A percentile compares a stretch with the other conserved stretches of the same genome.
Conservation (phyloP, 64 coral and sea anemone species). For the Pocillopora verrucosa region DNA sequence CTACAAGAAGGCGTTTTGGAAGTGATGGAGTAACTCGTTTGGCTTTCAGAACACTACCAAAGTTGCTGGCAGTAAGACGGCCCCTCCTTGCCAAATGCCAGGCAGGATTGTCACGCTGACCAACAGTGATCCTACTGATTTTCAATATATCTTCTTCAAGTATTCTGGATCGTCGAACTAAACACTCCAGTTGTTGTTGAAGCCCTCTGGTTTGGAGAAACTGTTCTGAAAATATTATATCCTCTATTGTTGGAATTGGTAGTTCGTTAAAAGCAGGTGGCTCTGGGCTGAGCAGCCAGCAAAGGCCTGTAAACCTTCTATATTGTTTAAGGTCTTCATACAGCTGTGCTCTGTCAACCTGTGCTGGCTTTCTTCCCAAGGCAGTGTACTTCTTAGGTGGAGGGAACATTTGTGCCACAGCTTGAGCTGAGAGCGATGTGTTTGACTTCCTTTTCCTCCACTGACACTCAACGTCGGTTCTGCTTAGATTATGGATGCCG, state of each 20-base stretch:
- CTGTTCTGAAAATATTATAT: constrained; percentile 29
- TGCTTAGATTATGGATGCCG: too few relatives aligned
- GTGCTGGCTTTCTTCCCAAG: constrained; percentile 18
- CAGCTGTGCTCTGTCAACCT: constrained; percentile 4
- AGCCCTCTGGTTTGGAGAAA: constrained; percentile 9
- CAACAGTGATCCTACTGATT: constrained; percentile 1
- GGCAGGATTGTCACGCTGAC: constrained; percentile 18
- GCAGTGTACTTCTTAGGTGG: constrained; percentile 16
- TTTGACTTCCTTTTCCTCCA: too few relatives aligned
- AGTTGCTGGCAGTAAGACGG: constrained; percentile 28
- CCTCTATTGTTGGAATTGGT: constrained; percentile 40
- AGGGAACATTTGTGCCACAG: constrained; percentile 28
- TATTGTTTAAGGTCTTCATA: constrained; percentile 20
- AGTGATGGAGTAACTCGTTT: constrained; percentile 24
- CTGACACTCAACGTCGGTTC: too few relatives aligned
- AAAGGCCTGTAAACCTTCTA: constrained; percentile 34
- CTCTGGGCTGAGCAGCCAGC: constrained; percentile 44
- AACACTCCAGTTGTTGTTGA: constrained; percentile 9
- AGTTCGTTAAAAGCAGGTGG: neutral
- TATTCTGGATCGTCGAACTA: neutral
- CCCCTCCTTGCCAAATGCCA: constrained; percentile 31
- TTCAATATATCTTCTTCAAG: neutral
- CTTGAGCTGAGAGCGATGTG: neutral
- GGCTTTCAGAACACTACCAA: constrained; percentile 1
- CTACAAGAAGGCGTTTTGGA: constrained; percentile 6